These are phyloP conservation scores for Drosophila paranaensis DNA, from an alignment of 2,888 invertebrate genomes.

Conservation along the genomic window DNA sequence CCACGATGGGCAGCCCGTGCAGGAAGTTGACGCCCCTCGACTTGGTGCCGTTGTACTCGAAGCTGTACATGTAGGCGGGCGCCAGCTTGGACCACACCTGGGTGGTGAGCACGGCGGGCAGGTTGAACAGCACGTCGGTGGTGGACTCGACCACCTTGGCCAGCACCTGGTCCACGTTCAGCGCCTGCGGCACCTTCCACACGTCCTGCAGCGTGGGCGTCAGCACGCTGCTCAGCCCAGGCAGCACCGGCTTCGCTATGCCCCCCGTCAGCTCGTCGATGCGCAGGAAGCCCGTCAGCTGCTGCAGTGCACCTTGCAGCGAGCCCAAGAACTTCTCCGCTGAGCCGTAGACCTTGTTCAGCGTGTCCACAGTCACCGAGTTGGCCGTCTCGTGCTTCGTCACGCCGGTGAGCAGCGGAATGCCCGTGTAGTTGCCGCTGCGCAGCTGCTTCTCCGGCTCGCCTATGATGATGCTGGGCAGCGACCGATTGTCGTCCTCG, in stretches of 20 bases:
- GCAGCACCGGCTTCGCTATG: constrained; percentile 76
- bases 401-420: constrained; percentile 90
- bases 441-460: constrained; percentile 88
- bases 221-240: constrained; percentile 68
- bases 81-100: constrained; percentile 89
- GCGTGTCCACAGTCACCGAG: constrained; percentile 71
- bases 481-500: constrained; percentile 87
- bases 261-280: constrained; percentile 79
- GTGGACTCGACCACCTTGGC: constrained; percentile 83
- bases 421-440: constrained; percentile 86
- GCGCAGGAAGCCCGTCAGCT: constrained; percentile 75
- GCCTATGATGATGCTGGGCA: constrained; percentile 89
- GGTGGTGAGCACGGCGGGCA: constrained; percentile 90
- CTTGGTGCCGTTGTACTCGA: constrained; percentile 89
- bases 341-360: constrained; percentile 79
- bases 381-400: constrained; percentile 89
- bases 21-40: constrained; percentile 88
- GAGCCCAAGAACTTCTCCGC: constrained; percentile 81
- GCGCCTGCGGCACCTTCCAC: constrained; percentile 77
- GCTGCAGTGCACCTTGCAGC: constrained; percentile 68
- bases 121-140: constrained; percentile 91
- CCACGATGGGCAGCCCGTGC: constrained; percentile 88
- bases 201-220: constrained; percentile 80
- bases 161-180: constrained; percentile 78
- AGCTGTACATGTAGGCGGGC: constrained; percentile 90